Evolutionary conservation across 2,113 vertebrate species (phyloP).

Genomic region (Ovis canadensis): DNA sequence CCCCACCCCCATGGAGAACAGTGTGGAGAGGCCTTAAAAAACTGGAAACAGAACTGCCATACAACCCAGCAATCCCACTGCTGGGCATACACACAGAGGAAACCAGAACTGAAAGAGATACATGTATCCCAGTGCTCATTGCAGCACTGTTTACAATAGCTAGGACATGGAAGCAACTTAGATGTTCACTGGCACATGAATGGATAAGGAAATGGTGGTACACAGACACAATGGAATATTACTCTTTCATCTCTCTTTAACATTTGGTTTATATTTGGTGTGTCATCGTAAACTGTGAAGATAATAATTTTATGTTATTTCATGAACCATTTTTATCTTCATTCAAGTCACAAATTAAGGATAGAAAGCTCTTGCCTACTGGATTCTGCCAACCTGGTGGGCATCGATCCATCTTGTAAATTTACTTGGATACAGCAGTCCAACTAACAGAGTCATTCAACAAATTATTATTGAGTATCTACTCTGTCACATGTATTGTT

Average conservation of each 20-base stretch:
- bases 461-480: neutral
- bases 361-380: neutral
- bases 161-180: neutral
- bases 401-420: neutral
- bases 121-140: accelerated
- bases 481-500: neutral
- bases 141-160: neutral
- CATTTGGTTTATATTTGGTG: neutral
- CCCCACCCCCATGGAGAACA: neutral
- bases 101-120: neutral
- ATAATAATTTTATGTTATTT: neutral
- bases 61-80: neutral
- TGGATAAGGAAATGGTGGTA: neutral
- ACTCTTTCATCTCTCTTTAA: neutral
- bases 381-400: neutral
- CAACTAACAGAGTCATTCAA: neutral
- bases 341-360: neutral
- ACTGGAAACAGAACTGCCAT: neutral
- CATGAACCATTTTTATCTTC: neutral
- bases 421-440: neutral
- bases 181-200: accelerated
- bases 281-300: neutral
- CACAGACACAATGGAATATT: neutral
- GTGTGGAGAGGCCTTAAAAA: neutral
- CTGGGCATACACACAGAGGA: neutral